A percentile compares a stretch with the other conserved stretches of the same genome.
These are phyloP conservation scores for Anoplius nigerrimus DNA, from an alignment of 2,888 invertebrate genomes.

Conservation along the genomic window DNA sequence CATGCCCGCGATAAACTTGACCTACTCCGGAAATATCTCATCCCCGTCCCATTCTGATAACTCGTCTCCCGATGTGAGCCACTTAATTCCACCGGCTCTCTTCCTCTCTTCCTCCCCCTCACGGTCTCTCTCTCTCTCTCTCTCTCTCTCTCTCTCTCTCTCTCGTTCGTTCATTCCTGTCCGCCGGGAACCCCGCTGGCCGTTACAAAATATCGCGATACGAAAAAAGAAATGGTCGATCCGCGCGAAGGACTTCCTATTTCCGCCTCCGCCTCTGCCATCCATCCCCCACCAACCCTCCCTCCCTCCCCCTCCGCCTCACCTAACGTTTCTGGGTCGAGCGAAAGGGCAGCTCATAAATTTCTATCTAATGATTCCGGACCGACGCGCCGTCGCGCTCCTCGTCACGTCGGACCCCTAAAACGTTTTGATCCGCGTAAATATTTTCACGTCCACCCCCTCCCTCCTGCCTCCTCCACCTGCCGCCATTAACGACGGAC, in stretches of 20 bases:
- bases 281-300: too few species aligned
- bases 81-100: conserved; percentile 1
- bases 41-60: background rate
- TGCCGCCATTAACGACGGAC: background rate
- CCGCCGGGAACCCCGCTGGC: background rate
- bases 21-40: background rate
- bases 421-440: conserved; percentile 15
- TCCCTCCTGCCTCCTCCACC: background rate
- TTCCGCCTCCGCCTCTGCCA: conserved; percentile 25
- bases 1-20: background rate
- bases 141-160: too few species aligned
- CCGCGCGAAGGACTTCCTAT: conserved; percentile 24
- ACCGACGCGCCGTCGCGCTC: background rate
- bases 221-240: background rate
- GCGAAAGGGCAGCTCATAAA: conserved; percentile 39
- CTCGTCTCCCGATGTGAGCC: background rate
- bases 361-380: conserved; percentile 40
- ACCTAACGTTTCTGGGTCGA: conserved; percentile 26
- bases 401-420: background rate
- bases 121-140: too few species aligned
- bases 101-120: background rate
- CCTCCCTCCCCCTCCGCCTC: background rate
- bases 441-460: background rate
- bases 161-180: background rate
- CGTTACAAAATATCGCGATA: conserved; percentile 39